Percentiles rank a stretch among this genome's conserved stretches.
Evolutionary conservation across 2,888 invertebrate species (phyloP).

Genomic region (Phytoseiulus persimilis): DNA sequence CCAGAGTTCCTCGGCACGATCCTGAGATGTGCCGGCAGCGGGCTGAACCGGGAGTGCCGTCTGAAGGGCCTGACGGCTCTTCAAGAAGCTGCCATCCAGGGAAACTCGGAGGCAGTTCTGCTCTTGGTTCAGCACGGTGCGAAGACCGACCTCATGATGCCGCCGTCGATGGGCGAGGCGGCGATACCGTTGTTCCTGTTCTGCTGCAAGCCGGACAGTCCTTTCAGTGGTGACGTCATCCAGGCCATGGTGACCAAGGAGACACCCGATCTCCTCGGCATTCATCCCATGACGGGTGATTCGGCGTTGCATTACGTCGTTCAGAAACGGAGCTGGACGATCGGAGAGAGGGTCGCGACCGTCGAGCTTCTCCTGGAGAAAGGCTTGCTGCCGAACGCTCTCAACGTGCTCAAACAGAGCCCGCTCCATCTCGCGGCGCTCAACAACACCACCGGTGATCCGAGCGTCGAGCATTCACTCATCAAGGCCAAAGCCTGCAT

Average conservation of each 20-base stretch:
- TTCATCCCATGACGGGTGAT: constrained; percentile 14
- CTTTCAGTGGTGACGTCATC: constrained; percentile 6
- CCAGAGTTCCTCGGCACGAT: constrained; percentile 7
- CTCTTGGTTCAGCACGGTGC: constrained; percentile 18
- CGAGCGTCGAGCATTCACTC: neutral
- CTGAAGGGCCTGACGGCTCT: constrained; percentile 10
- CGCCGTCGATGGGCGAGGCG: neutral
- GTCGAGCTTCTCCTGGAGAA: neutral
- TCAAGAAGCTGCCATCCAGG: neutral
- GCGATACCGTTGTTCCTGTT: constrained; percentile 34
- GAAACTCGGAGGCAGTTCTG: neutral
- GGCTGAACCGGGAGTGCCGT: neutral
- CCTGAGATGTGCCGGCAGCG: neutral
- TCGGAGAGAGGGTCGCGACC: neutral
- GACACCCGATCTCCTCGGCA: neutral
- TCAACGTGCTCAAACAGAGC: constrained; percentile 40
- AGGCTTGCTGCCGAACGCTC: neutral
- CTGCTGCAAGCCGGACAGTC: neutral
- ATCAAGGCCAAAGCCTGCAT: constrained; percentile 6
- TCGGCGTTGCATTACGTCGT: constrained; percentile 27
- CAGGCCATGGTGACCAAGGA: neutral
- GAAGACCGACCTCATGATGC: constrained; percentile 32
- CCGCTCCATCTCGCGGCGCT: constrained; percentile 44
- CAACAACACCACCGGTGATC: neutral
- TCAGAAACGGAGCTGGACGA: neutral